Conservation (phyloP, 37 sponge, comb jelly and placozoan genomes). For the Beroe forskalii region DNA sequence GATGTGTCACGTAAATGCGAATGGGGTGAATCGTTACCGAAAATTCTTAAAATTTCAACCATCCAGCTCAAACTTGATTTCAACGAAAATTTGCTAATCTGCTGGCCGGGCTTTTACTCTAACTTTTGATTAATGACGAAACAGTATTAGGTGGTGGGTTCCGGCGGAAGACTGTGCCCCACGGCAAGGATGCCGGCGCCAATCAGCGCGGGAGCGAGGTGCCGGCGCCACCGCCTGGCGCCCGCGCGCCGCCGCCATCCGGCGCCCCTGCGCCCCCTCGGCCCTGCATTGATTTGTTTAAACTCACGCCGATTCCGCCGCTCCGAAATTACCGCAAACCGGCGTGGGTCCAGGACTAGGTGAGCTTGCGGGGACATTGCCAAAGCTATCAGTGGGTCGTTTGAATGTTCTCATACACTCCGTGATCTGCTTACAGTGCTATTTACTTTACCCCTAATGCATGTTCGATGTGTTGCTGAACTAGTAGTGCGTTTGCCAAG, state of each 20-base stretch:
- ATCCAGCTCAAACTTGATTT: too few relatives aligned
- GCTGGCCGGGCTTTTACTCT: too few relatives aligned
- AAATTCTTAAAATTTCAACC: too few relatives aligned
- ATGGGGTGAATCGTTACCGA: too few relatives aligned
- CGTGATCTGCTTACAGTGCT: too few relatives aligned
- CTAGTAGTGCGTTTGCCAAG: slow-evolving; percentile 8
- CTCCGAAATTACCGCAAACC: slow-evolving; percentile 49
- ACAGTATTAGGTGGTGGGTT: slow-evolving; percentile 20
- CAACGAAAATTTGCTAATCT: too few relatives aligned
- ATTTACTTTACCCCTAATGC: too few relatives aligned
- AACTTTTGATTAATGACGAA: not conserved
- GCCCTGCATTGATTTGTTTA: slow-evolving; percentile 38
- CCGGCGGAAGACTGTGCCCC: slow-evolving; percentile 41
- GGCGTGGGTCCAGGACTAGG: slow-evolving; percentile 43
- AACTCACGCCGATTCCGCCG: slow-evolving; percentile 55
- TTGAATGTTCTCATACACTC: too few relatives aligned
- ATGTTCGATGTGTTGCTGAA: slow-evolving; percentile 59
- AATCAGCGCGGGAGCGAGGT: not conserved
- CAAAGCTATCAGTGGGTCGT: too few relatives aligned
- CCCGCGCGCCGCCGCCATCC: not conserved
- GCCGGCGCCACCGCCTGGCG: not conserved
- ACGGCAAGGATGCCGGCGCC: not conserved
- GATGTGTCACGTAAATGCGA: too few relatives aligned
- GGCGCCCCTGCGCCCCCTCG: slow-evolving; percentile 3
- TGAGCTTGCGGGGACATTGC: too few relatives aligned